Base-by-base conservation (phyloP, 2,888 invertebrate species). In the Eupeodes latifasciatus region DNA sequence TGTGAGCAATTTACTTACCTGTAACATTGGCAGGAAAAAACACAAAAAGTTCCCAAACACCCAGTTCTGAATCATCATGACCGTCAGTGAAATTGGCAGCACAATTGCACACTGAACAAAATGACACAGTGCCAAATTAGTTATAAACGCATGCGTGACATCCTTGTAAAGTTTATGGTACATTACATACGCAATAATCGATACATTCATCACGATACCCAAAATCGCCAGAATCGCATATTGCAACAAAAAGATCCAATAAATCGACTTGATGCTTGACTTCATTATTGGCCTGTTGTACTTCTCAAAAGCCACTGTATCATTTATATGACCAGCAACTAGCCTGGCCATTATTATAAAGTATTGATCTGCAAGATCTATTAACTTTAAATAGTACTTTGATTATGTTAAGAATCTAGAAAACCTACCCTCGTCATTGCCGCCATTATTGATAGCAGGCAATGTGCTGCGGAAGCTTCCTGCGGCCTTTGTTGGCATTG, bases 21-120 rank as follows among this genome's bases (percentile, higher is more conserved):
- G 96, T 90, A 96, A 91, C 95, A 96, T 96, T 0, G 96, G 96
- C 89, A 96, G 91, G 91, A 96, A 96, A 91, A 95, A 96, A 93
- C 96, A 96, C 85, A 96, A 92, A 90, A 96, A 95, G 90, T 96
- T 95, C 9, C 96, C 96, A 90, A 96, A 95, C 85, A 96, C 94
- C 96, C 96, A 96, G 92, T 96, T 96, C 91, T 96, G 95, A 82
- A 96, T 94, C 55, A 96, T 93, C 90, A 96, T 94, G 71, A 96
- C 96, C 90, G 95, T 95, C 89, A 96, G 92, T 0, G 96, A 95
- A 9, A 96, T 94, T 14, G 96, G 96, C 90, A 96, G 91, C n/a
- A 96, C 96, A 81, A 96, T 92, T 19, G 95, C 93, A 91, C 96
- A 95, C 92, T 96, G 96, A 57, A 96, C 93, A 55, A 96, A 93